A percentile compares a stretch with the other conserved stretches of the same genome.
These are phyloP conservation scores for Schizotus pectinicornis DNA, from an alignment of 2,888 invertebrate genomes.

Conservation along the genomic window DNA sequence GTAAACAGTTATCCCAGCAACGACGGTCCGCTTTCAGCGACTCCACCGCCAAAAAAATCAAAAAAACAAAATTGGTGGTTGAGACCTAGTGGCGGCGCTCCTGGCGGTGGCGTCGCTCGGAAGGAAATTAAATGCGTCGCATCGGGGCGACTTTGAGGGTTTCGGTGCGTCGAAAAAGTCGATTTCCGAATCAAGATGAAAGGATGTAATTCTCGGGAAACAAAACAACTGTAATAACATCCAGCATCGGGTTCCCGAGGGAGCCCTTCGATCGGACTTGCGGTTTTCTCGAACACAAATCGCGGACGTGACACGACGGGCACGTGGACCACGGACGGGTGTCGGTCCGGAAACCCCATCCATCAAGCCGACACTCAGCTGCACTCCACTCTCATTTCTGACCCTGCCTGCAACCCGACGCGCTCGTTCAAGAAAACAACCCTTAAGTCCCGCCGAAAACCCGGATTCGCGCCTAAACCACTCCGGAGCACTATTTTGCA, in stretches of 20 bases:
- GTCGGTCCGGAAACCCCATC: constrained; percentile 52
- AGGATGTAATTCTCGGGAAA: constrained; percentile 50
- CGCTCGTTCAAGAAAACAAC: neutral
- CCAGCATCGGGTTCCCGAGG: constrained; percentile 52
- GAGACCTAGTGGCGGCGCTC: neutral
- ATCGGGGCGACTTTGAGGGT: neutral
- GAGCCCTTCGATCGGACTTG: constrained; percentile 52
- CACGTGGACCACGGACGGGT: constrained; percentile 51
- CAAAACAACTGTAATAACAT: constrained; percentile 58
- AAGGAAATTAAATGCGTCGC: no score
- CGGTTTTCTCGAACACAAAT: constrained; percentile 54
- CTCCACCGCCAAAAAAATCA: neutral
- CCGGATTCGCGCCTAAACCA: no score
- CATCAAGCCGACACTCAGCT: constrained; percentile 46
- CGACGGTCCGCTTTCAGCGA: neutral
- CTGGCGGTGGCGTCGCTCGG: no score
- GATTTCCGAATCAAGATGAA: constrained; percentile 35
- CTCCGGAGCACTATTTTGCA: no score
- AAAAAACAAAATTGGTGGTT: neutral
- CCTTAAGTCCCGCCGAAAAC: no score
- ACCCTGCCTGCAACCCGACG: neutral
- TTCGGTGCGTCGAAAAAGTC: constrained; percentile 7
- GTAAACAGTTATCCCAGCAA: constrained; percentile 12
- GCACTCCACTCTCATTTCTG: constrained; percentile 18
- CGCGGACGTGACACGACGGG: constrained; percentile 54